Evolutionary conservation across 2,797 vertebrate genomes (phyloP).

Genomic region (Gymnothorax reevesii): DNA sequence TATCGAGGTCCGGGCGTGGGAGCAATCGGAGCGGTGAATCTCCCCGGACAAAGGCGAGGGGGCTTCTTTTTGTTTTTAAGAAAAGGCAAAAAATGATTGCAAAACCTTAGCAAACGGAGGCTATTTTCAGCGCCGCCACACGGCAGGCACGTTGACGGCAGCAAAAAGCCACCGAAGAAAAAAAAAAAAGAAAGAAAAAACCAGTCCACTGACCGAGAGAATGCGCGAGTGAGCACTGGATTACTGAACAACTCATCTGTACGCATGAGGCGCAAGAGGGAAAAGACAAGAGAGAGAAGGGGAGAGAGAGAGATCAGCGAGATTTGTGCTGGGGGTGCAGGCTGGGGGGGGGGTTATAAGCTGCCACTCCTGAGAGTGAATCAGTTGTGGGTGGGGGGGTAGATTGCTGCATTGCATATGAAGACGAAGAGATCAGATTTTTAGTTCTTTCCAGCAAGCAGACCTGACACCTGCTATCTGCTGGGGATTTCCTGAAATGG

Average conservation of each 20-base stretch:
- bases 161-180: conserved; percentile 7
- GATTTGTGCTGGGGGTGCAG: conserved; percentile 30
- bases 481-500: conserved; percentile 32
- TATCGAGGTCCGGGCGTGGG: neutral
- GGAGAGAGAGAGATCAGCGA: conserved; percentile 15
- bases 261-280: neutral
- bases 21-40: neutral
- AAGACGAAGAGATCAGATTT: conserved; percentile 37
- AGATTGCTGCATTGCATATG: conserved; percentile 29
- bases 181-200: neutral
- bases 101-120: neutral
- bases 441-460: conserved; percentile 46
- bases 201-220: neutral
- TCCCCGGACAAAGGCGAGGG: neutral
- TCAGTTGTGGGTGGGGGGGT: conserved; percentile 10
- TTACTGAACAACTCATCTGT: neutral
- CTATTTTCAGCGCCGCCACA: neutral
- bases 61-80: no score
- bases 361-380: conserved; percentile 32
- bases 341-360: conserved; percentile 31
- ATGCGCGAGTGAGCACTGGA: conserved; percentile 19
- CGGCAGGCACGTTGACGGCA: neutral
- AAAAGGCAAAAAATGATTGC: neutral
- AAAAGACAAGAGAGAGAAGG: neutral
- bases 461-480: conserved; percentile 50